Conservation (phyloP, 2,797 vertebrate species). For the Parambassis ranga region DNA sequence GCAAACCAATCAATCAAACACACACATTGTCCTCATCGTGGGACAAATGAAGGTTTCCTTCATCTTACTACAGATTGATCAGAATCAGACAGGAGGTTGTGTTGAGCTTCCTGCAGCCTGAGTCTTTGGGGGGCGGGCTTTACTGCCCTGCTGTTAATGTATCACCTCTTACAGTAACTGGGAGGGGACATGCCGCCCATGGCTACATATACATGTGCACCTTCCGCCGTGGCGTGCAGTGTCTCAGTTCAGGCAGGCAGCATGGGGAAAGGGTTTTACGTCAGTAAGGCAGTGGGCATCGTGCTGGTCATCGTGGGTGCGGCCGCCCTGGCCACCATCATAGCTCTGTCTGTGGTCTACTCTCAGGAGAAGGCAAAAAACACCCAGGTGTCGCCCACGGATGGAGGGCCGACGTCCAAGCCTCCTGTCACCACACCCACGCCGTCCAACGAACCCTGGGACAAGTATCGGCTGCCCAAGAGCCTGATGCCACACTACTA, state of each 20-base stretch:
- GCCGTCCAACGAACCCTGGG: constrained; percentile 78
- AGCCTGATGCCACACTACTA: constrained; percentile 80
- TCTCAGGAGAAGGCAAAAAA: constrained; percentile 82
- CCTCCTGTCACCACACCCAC: constrained; percentile 46
- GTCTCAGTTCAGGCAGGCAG: background rate
- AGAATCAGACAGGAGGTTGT: background rate
- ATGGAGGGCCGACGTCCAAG: constrained; percentile 9
- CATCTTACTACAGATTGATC: background rate
- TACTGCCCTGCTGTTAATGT: constrained; percentile 57
- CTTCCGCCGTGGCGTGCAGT: background rate
- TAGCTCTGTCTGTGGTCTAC: constrained; percentile 87
- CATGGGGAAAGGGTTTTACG: constrained; percentile 90
- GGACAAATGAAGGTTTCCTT: too few relatives aligned
- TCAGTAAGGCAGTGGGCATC: constrained; percentile 81
- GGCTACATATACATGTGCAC: constrained; percentile 38
- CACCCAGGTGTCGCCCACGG: constrained; percentile 12
- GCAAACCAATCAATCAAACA: too few relatives aligned
- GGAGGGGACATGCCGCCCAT: constrained; percentile 25
- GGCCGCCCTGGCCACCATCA: constrained; percentile 82
- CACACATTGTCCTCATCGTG: too few relatives aligned
- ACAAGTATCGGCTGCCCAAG: constrained; percentile 83
- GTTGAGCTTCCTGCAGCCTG: background rate
- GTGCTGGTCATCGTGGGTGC: constrained; percentile 68
- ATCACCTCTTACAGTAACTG: constrained; percentile 36
- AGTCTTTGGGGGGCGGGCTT: background rate